Base-by-base conservation (phyloP, 2,797 vertebrate species). In the Leptatherina wallacei region DNA sequence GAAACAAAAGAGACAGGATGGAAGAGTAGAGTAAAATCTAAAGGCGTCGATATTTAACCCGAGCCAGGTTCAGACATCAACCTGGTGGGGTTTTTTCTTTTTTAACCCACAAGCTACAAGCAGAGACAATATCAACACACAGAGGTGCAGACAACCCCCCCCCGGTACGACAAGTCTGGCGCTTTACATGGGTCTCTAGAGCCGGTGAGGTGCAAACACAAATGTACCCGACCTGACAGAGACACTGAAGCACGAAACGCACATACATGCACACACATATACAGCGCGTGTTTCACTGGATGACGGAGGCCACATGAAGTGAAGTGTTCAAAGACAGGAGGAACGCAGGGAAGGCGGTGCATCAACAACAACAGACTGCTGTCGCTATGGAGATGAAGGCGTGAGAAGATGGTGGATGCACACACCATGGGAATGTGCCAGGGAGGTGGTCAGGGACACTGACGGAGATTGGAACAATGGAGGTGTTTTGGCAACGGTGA, bases 21-120 rank as follows among this genome's bases (percentile, higher is more conserved):
- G 65, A 35, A 73, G 22, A 51, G 61, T 1, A 71, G 29, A 13
- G 29, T 56, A 36, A 71, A 65, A 65, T 77, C 64, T 87, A 71
- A 76, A 84, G 81, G 77, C 79, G 81, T 78, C 7, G 29, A 57
- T 75, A 69, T 81, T 87, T 85, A 86, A 84, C 83, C 79, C 51
- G 40, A 83, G 57, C 47, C 27, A 7, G 64, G 71, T 54, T 76
- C 65, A 82, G 40, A 61, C 64, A 20, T 65, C 55, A 35, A 42
- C 52, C 36, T 27, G 29, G 29, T 55, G 12, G 13, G 47, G 1
- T 10, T 29, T 44, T 76, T 44, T 64, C 36, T 30, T 72, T 38
- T 64, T 36, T 30, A 61, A 64, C 49, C 40, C 18, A 30, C 59
- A 27, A 32, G 51, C 58, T 56, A 49, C 2, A 12, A 70, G 56